Percentiles rank a stretch among this genome's conserved stretches.
These are phyloP conservation scores for Callyntrura sp. DNA, from an alignment of 2,888 invertebrate species.

Conservation along the genomic window DNA sequence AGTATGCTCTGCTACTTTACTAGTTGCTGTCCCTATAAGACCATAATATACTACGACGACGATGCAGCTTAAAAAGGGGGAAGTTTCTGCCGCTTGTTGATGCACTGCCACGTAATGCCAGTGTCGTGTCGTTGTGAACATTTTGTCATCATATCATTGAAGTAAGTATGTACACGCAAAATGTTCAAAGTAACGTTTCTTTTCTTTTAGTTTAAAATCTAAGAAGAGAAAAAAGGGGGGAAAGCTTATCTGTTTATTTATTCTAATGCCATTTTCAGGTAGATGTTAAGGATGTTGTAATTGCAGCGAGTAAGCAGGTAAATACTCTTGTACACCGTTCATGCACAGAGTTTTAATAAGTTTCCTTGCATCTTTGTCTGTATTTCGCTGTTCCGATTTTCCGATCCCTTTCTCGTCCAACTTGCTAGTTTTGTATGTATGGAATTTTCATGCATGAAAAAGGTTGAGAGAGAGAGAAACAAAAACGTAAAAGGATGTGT, in stretches of 20 bases:
- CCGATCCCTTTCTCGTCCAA: neutral
- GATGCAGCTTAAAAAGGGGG: no score
- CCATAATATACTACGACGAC: no score
- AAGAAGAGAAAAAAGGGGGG: neutral
- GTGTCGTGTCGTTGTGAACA: no score
- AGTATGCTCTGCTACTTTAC: no score
- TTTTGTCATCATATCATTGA: no score
- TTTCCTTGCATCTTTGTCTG: neutral
- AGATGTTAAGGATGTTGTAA: conserved; percentile 38
- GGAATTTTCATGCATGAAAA: neutral
- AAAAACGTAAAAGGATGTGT: neutral
- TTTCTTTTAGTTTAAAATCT: conserved; percentile 47
- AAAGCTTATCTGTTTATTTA: neutral
- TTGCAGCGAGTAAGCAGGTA: neutral
- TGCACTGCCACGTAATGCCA: neutral
- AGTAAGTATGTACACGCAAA: conserved; percentile 1
- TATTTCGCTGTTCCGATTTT: no score
- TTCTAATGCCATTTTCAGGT: conserved; percentile 8
- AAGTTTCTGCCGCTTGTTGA: conserved; percentile 1
- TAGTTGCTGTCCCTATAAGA: no score
- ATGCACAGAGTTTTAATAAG: neutral
- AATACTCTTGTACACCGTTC: neutral
- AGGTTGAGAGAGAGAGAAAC: neutral
- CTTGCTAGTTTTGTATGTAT: neutral
- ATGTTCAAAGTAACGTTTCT: conserved; percentile 8